These are phyloP conservation scores for Macaria liturata DNA, from an alignment of 2,888 invertebrate genomes.

Conservation along the genomic window DNA sequence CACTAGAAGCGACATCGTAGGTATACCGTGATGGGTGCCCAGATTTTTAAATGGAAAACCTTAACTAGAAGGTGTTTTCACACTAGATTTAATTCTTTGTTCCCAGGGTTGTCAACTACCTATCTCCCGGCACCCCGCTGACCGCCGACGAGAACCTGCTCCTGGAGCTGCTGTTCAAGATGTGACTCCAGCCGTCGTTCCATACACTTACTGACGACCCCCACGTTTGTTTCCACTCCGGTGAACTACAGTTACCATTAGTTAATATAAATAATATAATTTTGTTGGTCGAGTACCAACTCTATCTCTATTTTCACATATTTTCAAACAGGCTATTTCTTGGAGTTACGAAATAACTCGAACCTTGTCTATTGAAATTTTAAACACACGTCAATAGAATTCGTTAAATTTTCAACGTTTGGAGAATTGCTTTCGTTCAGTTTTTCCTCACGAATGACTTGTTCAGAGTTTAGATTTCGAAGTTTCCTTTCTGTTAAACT, in stretches of 20 bases:
- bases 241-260: conserved; percentile 33
- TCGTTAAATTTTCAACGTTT: conserved; percentile 15
- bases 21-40: too few species aligned
- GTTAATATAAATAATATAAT: conserved; percentile 32
- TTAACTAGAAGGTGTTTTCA: too few species aligned
- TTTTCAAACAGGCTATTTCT: conserved; percentile 57
- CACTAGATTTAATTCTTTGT: conserved; percentile 18
- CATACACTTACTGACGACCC: conserved; percentile 3
- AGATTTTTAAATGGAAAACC: too few species aligned
- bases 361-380: conserved; percentile 63
- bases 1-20: too few species aligned
- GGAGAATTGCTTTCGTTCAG: conserved; percentile 35
- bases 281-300: conserved; percentile 4
- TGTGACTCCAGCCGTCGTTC: conserved; percentile 47
- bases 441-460: conserved; percentile 68
- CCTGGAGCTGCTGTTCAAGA: conserved; percentile 76
- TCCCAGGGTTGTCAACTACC: conserved; percentile 71
- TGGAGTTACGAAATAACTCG: conserved; percentile 67
- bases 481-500: conserved; percentile 70
- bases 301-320: conserved; percentile 29
- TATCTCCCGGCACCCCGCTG: conserved; percentile 78
- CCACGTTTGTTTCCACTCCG: conserved; percentile 18
- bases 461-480: conserved; percentile 74
- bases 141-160: conserved; percentile 77
- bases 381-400: conserved; percentile 20